A percentile compares a stretch with the other conserved stretches of the same genome.
Evolutionary conservation across 2,888 invertebrate genomes (phyloP).

Genomic region (Norana najaformis): DNA sequence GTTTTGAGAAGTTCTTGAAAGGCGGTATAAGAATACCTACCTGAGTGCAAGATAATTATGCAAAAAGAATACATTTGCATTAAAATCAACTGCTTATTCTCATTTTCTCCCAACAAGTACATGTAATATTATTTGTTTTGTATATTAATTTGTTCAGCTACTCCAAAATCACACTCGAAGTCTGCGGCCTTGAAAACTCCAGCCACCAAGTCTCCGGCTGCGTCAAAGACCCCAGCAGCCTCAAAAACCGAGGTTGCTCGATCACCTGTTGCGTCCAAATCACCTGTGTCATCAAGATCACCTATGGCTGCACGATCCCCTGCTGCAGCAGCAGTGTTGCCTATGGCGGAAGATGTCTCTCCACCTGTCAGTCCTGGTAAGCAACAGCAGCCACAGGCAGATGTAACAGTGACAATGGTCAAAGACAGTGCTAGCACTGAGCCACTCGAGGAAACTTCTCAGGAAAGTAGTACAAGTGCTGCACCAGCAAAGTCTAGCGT

Average conservation of each 20-base stretch:
- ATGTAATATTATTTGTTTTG: no score
- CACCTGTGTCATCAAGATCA: background rate
- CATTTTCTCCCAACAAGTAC: no score
- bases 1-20: no score
- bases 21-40: no score
- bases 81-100: background rate
- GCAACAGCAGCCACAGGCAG: background rate
- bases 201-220: background rate
- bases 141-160: background rate
- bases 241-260: background rate
- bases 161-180: conserved; percentile 13
- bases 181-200: background rate
- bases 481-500: background rate
- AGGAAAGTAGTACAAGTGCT: background rate
- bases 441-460: background rate
- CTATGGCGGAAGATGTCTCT: background rate
- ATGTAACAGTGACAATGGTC: conserved; percentile 1
- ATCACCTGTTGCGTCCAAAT: background rate
- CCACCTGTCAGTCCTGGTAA: conserved; percentile 16
- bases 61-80: background rate
- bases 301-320: background rate
- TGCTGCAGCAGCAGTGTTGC: background rate
- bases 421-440: background rate
- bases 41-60: no score
- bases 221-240: background rate